Conservation (phyloP, 2,888 invertebrate species). For the Galerucella pusilla region DNA sequence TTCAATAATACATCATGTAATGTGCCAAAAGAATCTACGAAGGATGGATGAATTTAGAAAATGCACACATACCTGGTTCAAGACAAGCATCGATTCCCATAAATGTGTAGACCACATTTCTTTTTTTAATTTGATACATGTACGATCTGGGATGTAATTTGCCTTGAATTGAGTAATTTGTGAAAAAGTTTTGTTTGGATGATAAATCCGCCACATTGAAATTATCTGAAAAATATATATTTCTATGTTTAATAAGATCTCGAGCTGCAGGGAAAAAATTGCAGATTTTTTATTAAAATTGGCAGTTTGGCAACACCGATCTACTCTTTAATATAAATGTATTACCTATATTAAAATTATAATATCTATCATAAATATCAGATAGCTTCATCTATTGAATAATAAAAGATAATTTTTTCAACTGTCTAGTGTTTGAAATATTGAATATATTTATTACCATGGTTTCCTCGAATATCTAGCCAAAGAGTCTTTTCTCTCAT, state of each 20-base stretch:
- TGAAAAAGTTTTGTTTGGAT: conserved; percentile 80
- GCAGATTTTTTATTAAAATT: too few relatives aligned
- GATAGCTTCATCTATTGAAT: too few relatives aligned
- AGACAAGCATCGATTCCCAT: conserved; percentile 89
- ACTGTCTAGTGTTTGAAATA: background rate
- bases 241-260: background rate
- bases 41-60: too few relatives aligned
- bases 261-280: too few relatives aligned
- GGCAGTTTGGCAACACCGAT: too few relatives aligned
- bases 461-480: conserved; percentile 93
- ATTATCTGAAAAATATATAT: conserved; percentile 75
- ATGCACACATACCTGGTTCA: conserved; percentile 73
- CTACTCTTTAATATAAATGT: too few relatives aligned
- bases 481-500: conserved; percentile 79
- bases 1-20: too few relatives aligned
- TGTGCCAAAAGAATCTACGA: too few relatives aligned
- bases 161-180: conserved; percentile 85
- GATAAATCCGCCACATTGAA: conserved; percentile 81
- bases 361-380: too few relatives aligned
- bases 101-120: conserved; percentile 79
- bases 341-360: too few relatives aligned
- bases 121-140: conserved; percentile 71
- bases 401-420: background rate
- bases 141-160: conserved; percentile 77
- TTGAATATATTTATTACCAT: conserved; percentile 71